Conservation (phyloP, 2,888 invertebrate genomes). For the Junonia oenone region DNA sequence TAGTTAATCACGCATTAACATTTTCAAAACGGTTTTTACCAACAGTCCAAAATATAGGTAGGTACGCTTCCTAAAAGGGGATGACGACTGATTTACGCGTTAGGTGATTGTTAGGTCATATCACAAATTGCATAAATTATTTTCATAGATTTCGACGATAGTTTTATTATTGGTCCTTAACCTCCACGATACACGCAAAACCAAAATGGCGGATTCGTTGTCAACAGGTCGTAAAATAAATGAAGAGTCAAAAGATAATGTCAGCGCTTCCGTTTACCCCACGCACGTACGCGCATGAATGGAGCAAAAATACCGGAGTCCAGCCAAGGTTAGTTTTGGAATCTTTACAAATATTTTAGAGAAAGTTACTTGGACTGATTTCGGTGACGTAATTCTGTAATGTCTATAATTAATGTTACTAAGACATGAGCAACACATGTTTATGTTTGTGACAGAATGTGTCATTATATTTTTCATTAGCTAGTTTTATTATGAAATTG, state of each 20-base stretch:
- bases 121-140: too few species aligned
- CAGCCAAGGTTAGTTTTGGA: not conserved
- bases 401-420: not conserved
- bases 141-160: too few species aligned
- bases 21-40: too few species aligned
- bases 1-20: too few species aligned
- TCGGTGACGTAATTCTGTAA: not conserved
- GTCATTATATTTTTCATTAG: too few species aligned
- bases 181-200: not conserved
- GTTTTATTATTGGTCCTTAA: not conserved
- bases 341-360: not conserved
- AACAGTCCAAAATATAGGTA: too few species aligned
- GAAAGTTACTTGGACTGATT: not conserved
- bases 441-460: too few species aligned
- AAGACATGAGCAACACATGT: not conserved
- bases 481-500: too few species aligned
- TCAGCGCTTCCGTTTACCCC: conserved; percentile 11
- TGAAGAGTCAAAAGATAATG: conserved; percentile 13
- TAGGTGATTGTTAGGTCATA: too few species aligned
- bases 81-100: too few species aligned
- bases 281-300: conserved; percentile 4
- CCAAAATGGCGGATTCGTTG: conserved; percentile 13
- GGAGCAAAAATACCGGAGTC: not conserved
- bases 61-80: too few species aligned
- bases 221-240: conserved; percentile 19